Evolutionary conservation across 2,113 vertebrate species (phyloP).

Genomic region (Microtus oregoni): DNA sequence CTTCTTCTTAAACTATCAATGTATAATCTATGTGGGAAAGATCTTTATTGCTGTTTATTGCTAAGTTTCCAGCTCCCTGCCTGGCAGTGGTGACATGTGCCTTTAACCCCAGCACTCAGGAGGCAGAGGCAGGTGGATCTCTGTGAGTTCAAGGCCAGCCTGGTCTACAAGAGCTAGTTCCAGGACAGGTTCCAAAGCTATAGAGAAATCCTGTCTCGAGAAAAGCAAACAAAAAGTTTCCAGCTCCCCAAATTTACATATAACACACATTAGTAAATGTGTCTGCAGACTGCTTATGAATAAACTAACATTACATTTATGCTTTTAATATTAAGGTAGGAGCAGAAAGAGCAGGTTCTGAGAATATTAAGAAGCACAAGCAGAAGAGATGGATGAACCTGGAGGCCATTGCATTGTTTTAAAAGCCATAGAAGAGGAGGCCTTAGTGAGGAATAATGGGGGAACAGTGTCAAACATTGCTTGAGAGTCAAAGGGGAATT

Average conservation of each 20-base stretch:
- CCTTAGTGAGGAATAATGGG: not conserved
- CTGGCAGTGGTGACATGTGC: too few species aligned
- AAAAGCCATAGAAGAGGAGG: constrained; percentile 25
- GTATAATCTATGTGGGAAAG: not conserved
- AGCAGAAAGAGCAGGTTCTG: constrained; percentile 35
- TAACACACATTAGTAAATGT: constrained; percentile 34
- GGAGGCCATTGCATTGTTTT: not conserved
- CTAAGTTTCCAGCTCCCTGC: not conserved
- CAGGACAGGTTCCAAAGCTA: too few species aligned
- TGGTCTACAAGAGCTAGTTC: too few species aligned
- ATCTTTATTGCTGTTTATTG: constrained; percentile 25
- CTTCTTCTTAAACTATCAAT: constrained; percentile 59
- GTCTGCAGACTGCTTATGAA: constrained; percentile 19
- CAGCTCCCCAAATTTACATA: not conserved
- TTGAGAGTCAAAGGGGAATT: constrained; percentile 60
- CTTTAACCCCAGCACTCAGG: too few species aligned
- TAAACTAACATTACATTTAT: constrained; percentile 61
- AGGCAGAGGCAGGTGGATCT: too few species aligned
- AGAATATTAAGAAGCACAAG: constrained; percentile 45
- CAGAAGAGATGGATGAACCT: constrained; percentile 40
- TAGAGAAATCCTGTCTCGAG: too few species aligned
- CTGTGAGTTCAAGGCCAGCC: too few species aligned
- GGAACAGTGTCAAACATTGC: constrained; percentile 17
- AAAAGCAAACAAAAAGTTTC: not conserved
- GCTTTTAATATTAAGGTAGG: constrained; percentile 44